phyloP scores from a whole-genome alignment of 2,888 invertebrate species.

The Therioaphis trifolii region DNA sequence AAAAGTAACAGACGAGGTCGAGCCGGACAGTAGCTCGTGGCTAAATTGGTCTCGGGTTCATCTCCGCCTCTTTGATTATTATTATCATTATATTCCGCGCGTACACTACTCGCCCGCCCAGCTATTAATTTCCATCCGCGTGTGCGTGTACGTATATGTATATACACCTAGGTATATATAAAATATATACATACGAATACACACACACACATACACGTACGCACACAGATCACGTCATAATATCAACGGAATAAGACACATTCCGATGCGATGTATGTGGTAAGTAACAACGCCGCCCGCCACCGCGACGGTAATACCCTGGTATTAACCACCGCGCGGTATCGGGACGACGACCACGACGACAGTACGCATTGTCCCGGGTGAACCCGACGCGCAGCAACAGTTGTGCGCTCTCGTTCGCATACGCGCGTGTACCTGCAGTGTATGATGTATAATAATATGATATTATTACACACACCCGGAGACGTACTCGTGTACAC shows the following conservation, averaged over 20 bases:
- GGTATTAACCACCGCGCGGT: no score
- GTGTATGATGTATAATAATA: no score
- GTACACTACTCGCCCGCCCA: constrained; percentile 34
- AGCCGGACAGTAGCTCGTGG: constrained; percentile 60
- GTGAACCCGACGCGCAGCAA: no score
- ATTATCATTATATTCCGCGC: constrained; percentile 42
- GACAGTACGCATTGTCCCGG: no score
- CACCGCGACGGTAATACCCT: no score
- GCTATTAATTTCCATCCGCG: constrained; percentile 51
- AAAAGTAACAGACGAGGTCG: constrained; percentile 30
- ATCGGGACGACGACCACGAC: no score
- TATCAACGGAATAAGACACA: background rate
- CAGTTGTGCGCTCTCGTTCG: no score
- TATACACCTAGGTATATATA: background rate
- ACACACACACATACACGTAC: background rate
- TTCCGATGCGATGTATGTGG: background rate
- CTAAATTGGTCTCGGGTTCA: constrained; percentile 58
- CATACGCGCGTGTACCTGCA: no score
- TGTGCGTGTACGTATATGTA: background rate
- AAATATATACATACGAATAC: background rate
- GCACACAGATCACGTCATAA: background rate
- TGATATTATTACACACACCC: no score
- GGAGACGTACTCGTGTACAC: no score
- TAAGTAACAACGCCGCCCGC: no score
- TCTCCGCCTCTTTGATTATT: constrained; percentile 56